Evolutionary conservation across 2,888 invertebrate species (phyloP), one percentile per base, ranked within the genome.

Genomic region (Electrophaes corylata): DNA sequence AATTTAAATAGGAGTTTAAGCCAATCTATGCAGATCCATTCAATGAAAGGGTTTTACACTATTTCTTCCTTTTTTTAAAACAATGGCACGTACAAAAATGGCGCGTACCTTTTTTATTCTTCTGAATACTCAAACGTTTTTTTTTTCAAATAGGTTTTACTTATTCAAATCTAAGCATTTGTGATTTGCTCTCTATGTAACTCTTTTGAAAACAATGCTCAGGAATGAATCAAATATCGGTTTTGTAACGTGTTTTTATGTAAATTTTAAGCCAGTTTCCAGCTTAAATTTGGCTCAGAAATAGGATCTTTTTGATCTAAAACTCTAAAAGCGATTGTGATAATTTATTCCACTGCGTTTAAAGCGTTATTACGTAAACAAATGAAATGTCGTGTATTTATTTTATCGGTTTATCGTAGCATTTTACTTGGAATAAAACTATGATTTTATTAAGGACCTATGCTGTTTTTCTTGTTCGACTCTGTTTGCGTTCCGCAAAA

Each of bases 381-480:
- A 62, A 68, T 62, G 64, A 67, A 64, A 65, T 65, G 57, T 67
- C 70, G 63, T 69, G 67, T 73, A 77, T 76, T 79, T 79, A 73
- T 79, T 76, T 57, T 63, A 70, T 71, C 67, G 66, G 70, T 69
- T 67, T 72, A n/a, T 71, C 82, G 81, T 16, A 10, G 81, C 81
- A 73, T 76, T 78, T 65, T 78, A 79, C 72, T 72, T 29, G 71
- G 74, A 79, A 68, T 66, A 69, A 60, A 64, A 65, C 60, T 35
- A 48, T 51, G 33, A 35, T 48, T 51, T 58, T 60, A 56, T 31
- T 60, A 26, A 33, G 31, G n/a, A n/a, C n/a, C n/a, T 49, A 8
- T 29, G 37, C 45, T 50, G 20, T 49, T 56, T 56, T 37, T 44
- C n/a, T n/a, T n/a, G n/a, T n/a, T n/a, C n/a, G n/a, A n/a, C n/a